A percentile compares a stretch with the other conserved stretches of the same genome.
phyloP scores from a whole-genome alignment of 92 coral and sea anemone genomes.

The Palythoa grandiflora region DNA sequence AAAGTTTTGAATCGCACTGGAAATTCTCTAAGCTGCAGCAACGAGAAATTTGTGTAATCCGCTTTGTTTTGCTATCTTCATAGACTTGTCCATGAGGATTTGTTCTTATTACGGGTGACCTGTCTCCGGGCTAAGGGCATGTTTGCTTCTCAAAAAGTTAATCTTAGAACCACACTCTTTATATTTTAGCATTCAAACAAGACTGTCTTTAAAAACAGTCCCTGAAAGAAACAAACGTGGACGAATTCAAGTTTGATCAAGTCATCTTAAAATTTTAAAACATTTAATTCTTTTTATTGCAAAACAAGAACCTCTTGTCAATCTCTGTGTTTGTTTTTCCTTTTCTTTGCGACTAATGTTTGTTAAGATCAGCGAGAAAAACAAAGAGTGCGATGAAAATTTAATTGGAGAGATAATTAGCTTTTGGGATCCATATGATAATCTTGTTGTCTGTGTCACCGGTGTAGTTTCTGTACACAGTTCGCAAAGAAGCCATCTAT shows the following conservation, averaged over 20 bases:
- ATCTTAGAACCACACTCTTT: no score
- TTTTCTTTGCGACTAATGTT: slow-evolving; percentile 27
- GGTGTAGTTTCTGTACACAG: not conserved
- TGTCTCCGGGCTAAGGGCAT: not conserved
- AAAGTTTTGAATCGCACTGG: not conserved
- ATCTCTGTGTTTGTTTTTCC: slow-evolving; percentile 28
- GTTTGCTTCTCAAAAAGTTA: not conserved
- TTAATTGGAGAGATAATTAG: slow-evolving; percentile 45
- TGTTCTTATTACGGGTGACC: not conserved
- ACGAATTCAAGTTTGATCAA: not conserved
- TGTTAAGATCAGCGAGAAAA: slow-evolving; percentile 28
- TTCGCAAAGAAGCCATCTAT: not conserved
- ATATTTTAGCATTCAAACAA: no score
- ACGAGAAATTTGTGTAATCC: not conserved
- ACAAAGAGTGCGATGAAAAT: slow-evolving; percentile 22
- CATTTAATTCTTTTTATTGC: slow-evolving; percentile 8
- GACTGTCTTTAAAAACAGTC: no score
- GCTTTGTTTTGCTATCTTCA: not conserved
- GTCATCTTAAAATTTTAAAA: not conserved
- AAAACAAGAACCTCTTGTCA: slow-evolving; percentile 9
- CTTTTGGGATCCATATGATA: slow-evolving; percentile 10
- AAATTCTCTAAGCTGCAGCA: not conserved
- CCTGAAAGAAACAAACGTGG: not conserved
- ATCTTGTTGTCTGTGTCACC: slow-evolving; percentile 11
- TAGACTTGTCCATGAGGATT: no score